phyloP scores from a whole-genome alignment of 2,113 vertebrate species.

The Solea senegalensis region DNA sequence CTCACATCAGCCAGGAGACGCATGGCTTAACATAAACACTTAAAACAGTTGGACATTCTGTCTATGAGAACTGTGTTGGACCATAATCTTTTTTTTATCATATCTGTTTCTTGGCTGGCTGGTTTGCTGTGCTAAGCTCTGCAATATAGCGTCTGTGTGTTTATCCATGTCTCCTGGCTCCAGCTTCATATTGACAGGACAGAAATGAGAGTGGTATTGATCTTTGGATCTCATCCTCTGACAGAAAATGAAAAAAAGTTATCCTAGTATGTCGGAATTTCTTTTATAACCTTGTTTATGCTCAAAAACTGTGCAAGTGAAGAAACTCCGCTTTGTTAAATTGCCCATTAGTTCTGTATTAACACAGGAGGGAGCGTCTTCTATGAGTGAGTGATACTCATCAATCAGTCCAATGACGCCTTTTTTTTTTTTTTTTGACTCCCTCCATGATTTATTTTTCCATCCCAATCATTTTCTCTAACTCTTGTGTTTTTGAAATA shows the following conservation, averaged over 20 bases:
- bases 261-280: not conserved
- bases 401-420: conserved; percentile 30
- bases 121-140: not conserved
- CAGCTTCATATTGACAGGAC: not conserved
- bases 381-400: not conserved
- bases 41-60: not conserved
- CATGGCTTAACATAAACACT: not conserved
- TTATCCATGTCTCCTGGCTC: not conserved
- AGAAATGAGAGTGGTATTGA: not conserved
- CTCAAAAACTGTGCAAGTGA: conserved; percentile 51
- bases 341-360: conserved; percentile 29
- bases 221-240: not conserved
- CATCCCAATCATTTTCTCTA: conserved; percentile 37
- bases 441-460: conserved; percentile 31
- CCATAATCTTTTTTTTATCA: not conserved
- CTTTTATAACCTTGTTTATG: not conserved
- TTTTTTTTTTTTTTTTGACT: not conserved
- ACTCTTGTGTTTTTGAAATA: conserved; percentile 46
- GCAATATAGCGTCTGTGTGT: not conserved
- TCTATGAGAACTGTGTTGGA: not conserved
- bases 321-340: conserved; percentile 35
- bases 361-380: conserved; percentile 22
- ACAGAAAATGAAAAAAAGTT: not conserved
- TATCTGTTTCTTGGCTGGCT: not conserved
- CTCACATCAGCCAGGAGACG: not conserved